A percentile compares a stretch with the other conserved stretches of the same genome.
Conservation (phyloP, 2,888 invertebrate genomes). For the Carcina quercana region DNA sequence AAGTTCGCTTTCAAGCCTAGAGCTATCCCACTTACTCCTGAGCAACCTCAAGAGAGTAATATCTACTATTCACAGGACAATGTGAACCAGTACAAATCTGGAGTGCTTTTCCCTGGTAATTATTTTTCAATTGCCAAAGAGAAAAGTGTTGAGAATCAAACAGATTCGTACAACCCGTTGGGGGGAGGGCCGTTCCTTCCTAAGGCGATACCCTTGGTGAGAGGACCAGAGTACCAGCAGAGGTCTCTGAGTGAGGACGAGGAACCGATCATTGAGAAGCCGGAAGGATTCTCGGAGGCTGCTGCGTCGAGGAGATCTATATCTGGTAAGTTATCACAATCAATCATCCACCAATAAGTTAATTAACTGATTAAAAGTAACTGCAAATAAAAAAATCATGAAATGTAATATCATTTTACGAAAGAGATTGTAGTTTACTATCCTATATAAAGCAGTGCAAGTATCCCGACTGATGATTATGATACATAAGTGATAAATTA, state of each 20-base stretch:
- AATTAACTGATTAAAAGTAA: too few relatives aligned
- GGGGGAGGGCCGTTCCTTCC: slow-evolving; percentile 37
- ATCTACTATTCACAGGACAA: slow-evolving; percentile 44
- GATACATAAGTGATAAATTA: too few relatives aligned
- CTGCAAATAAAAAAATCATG: too few relatives aligned
- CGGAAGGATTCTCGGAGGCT: slow-evolving; percentile 41
- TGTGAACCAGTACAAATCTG: slow-evolving; percentile 42
- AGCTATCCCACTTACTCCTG: slow-evolving; percentile 39
- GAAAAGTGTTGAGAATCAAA: slow-evolving; percentile 45
- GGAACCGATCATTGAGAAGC: slow-evolving; percentile 46
- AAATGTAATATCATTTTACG: too few relatives aligned
- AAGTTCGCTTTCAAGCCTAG: slow-evolving; percentile 54
- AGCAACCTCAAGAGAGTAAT: slow-evolving; percentile 37
- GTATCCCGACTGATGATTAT: too few relatives aligned
- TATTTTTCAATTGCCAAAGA: slow-evolving; percentile 64
- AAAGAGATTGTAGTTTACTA: too few relatives aligned
- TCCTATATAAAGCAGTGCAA: too few relatives aligned
- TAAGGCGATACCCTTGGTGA: slow-evolving; percentile 52
- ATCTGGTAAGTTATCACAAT: slow-evolving; percentile 58
- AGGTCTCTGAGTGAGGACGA: slow-evolving; percentile 43
- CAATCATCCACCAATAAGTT: too few relatives aligned
- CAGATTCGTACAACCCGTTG: slow-evolving; percentile 22
- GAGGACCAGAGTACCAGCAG: slow-evolving; percentile 42
- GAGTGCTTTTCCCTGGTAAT: slow-evolving; percentile 66
- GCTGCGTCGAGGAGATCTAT: slow-evolving; percentile 54